Evolutionary conservation across 2,113 vertebrate genomes (phyloP), one percentile per base, ranked within the genome.

Genomic region (Willisornis vidua): DNA sequence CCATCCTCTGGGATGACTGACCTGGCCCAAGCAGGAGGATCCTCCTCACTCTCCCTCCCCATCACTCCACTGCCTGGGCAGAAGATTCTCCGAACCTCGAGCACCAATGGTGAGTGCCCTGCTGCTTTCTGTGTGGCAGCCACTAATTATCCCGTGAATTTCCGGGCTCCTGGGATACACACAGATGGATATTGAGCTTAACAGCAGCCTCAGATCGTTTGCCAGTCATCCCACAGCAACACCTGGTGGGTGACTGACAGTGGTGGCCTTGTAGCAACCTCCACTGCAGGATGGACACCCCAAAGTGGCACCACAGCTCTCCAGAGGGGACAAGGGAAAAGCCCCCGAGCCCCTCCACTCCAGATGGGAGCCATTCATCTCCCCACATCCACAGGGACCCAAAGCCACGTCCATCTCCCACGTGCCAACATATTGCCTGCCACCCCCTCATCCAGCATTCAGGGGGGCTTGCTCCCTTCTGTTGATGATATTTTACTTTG

Each of bases 121-220:
- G 57, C 77, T 87, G 96, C 90, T 97, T 85, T 46, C 86, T 93
- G 91, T 57, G 84, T 79, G 79, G 95, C 95, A 97, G 92, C 93
- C 82, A 78, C 95, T 97, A 93, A 97, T 98, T 96, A 98, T 96
- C 90, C 96, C 94, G 46, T 28, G 83, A 80, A 98, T 97, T 96
- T 85, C 96, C 54, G 75, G 94, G 93, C 96, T 95, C 96, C 91
- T 2, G 15, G 81, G 96, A 96, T 17, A 49, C 58, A 85, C 31
- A 18, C 97, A 97, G 98, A 97, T 97, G 98, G 95, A 81, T 87
- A 68, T 93, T 97, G 76, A 74, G 96, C 91, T 83, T 72, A 94
- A 63, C 84, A 59, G 91, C 97, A 95, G 85, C 93, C 93, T 81
- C 6, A 3, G 87, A 97, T 97, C 87, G 3, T 91, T 92, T 94